A percentile compares a stretch with the other conserved stretches of the same genome.
These are phyloP conservation scores for Onychostruthus taczanowskii DNA, from an alignment of 2,113 vertebrate genomes.

Conservation along the genomic window DNA sequence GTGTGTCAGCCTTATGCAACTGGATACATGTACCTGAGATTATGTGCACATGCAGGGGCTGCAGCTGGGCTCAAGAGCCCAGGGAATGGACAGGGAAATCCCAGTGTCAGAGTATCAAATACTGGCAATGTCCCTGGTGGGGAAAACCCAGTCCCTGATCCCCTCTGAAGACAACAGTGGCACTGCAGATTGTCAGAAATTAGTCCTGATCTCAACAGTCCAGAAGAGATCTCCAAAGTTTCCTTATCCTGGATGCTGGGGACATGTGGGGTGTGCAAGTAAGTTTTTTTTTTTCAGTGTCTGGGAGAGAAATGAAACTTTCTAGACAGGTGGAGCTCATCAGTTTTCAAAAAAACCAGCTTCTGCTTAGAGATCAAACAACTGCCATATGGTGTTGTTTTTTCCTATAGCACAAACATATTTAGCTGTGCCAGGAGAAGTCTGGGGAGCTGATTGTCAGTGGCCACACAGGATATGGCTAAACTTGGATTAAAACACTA, in stretches of 20 bases:
- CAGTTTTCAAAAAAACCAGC: background rate
- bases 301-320: background rate
- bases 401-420: constrained; percentile 40
- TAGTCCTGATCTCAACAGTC: background rate
- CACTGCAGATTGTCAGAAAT: background rate
- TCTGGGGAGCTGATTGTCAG: background rate
- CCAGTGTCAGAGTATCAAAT: background rate
- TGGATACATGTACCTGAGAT: background rate
- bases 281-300: background rate
- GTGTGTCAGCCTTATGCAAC: background rate
- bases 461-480: background rate
- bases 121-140: background rate
- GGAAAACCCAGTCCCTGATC: background rate
- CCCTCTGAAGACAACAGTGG: background rate
- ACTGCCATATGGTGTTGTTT: constrained; percentile 41
- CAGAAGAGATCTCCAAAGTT: background rate
- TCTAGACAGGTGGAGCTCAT: constrained; percentile 18
- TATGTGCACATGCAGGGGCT: background rate
- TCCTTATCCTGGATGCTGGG: background rate
- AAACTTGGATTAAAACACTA: background rate
- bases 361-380: constrained; percentile 44
- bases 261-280: background rate
- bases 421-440: constrained; percentile 12
- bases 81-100: background rate
- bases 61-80: background rate